Evolutionary conservation across 2,113 vertebrate species (phyloP), one percentile per base, ranked within the genome.

Genomic region (Vicugna pacos): DNA sequence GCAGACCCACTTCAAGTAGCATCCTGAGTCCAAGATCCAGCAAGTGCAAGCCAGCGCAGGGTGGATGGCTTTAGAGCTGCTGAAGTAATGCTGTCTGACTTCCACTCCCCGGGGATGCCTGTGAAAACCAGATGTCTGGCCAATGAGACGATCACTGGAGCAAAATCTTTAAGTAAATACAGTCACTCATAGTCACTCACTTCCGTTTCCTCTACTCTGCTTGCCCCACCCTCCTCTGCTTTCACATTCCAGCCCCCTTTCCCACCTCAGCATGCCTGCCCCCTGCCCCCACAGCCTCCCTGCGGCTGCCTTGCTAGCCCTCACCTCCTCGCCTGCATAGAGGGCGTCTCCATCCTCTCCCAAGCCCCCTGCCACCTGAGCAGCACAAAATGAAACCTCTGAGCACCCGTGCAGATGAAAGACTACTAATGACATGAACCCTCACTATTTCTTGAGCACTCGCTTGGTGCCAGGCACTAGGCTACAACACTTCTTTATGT

Each of bases 31-130:
- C 3, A 14, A 30, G 11, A 96, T 35, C n/a, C 42, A 52, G 52
- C 1, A 2, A 91, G 54, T 5, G 56, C 69, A 15, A 69, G 73
- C 0, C 0, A 62, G 76, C 50, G 87, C 4, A 30, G 50, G 96
- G 50, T 80, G 38, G 89, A 89, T 52, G 64, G 85, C 77, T 22
- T 86, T 35, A 83, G 94, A 92, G 84, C 38, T 1, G 35, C 69
- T 69, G 94, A 95, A 96, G 93, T 96, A 85, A 97, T 87, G 70
- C 93, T 95, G 96, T 93, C 96, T 97, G 97, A 98, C 89, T 96
- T 95, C 75, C 79, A 72, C 56, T 94, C 94, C 89, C 93, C 6
- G 5, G 91, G 95, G 97, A 94, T 28, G 73, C 93, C 93, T 14
- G 35, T 86, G 72, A 62, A 96, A 96, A 93, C 95, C 94, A 96